A percentile compares a stretch with the other conserved stretches of the same genome.
Evolutionary conservation across 2,113 vertebrate genomes (phyloP).

Genomic region (Tetrao urogallus): DNA sequence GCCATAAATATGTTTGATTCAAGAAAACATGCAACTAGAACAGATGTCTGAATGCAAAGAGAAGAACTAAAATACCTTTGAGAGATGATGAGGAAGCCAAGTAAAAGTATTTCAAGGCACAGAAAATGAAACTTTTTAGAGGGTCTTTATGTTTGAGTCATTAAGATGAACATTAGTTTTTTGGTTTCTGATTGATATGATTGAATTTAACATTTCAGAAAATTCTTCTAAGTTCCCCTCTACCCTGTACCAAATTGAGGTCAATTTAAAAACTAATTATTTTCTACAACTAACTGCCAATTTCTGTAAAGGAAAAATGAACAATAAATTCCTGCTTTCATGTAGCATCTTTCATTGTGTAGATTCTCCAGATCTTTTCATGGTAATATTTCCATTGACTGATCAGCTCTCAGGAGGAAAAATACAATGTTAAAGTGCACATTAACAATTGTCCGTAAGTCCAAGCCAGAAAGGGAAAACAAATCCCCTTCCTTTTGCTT

Average conservation of each 20-base stretch:
- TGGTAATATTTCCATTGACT: neutral
- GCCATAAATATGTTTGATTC: neutral
- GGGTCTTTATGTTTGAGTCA: neutral
- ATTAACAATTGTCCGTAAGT: neutral
- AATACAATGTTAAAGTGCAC: neutral
- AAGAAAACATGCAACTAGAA: neutral
- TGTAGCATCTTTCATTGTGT: neutral
- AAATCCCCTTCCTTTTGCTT: neutral
- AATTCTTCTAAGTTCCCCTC: neutral
- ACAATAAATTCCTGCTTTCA: neutral
- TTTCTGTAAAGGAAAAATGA: neutral
- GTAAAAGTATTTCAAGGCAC: neutral
- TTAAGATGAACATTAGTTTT: neutral
- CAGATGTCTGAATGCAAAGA: neutral
- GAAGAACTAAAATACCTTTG: neutral
- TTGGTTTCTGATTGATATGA: neutral
- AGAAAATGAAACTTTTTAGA: neutral
- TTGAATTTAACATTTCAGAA: neutral
- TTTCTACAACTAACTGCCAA: neutral
- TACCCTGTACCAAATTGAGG: neutral
- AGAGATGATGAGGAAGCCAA: neutral
- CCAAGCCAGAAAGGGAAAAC: neutral
- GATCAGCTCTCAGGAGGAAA: neutral
- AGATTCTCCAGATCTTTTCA: neutral
- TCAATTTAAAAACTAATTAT: neutral